Percentiles rank a stretch among this genome's conserved stretches.
Conservation (phyloP, 2,113 vertebrate genomes). For the Cephalophus harveyi region DNA sequence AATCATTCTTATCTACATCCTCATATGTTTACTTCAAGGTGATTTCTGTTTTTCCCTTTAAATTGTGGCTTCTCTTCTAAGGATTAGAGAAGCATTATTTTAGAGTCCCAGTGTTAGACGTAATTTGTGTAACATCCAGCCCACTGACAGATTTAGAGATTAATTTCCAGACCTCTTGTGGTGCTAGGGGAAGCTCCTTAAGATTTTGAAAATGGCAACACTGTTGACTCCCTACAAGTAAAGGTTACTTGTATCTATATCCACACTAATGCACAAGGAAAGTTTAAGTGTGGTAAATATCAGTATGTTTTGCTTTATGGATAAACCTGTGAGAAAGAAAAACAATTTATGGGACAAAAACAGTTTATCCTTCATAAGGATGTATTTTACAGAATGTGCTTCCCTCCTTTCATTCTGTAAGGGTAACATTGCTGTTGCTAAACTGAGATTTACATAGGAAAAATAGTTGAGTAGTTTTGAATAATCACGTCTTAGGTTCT, state of each 20-base stretch:
- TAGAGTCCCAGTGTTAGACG: neutral
- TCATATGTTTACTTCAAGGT: neutral
- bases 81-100: conserved; percentile 29
- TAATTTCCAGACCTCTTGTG: conserved; percentile 57
- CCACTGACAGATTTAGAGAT: conserved; percentile 58
- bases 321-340: neutral
- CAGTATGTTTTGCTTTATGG: conserved; percentile 46
- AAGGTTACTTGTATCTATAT: conserved; percentile 47
- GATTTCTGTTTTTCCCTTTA: conserved; percentile 13
- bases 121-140: neutral
- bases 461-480: neutral
- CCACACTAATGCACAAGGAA: neutral
- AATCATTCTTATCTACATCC: neutral
- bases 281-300: conserved; percentile 50
- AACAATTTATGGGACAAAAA: neutral
- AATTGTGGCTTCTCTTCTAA: neutral
- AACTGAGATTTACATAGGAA: neutral
- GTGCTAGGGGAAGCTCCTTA: conserved; percentile 22
- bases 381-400: neutral
- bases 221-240: conserved; percentile 47
- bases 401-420: neutral
- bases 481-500: neutral
- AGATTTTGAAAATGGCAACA: conserved; percentile 65
- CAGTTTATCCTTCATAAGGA: neutral
- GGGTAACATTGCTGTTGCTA: neutral